phyloP scores from a whole-genome alignment of 2,797 vertebrate species.

The Lepilemur ruficaudatus region DNA sequence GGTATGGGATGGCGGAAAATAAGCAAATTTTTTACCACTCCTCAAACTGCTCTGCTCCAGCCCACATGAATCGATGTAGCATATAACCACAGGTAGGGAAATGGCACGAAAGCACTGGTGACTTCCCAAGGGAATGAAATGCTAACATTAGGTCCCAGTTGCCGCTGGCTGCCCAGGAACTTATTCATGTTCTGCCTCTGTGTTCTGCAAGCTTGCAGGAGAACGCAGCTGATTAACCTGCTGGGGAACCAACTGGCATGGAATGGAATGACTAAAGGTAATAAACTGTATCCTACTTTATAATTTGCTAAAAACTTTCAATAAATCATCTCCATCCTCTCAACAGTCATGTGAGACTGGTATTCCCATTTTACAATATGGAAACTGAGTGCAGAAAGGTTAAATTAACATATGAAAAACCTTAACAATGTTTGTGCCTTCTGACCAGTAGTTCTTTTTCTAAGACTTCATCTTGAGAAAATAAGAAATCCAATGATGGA shows the following conservation, averaged over 20 bases:
- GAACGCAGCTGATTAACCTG: not conserved
- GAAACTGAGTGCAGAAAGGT: not conserved
- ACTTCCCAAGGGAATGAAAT: not conserved
- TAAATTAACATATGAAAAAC: not conserved
- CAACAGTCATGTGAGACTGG: not conserved
- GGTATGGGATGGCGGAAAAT: not conserved
- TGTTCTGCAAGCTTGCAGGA: not conserved
- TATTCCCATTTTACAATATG: not conserved
- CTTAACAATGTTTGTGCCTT: not conserved
- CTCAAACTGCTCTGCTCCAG: not conserved
- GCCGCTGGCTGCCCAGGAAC: not conserved
- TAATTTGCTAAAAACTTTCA: not conserved
- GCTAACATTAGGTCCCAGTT: not conserved
- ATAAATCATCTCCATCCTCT: not conserved
- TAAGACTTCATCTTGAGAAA: conserved; percentile 36
- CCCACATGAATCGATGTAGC: not conserved
- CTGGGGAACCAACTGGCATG: not conserved
- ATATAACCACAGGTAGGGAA: not conserved
- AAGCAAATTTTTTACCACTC: not conserved
- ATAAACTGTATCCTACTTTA: not conserved
- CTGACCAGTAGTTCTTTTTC: not conserved
- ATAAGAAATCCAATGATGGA: not conserved
- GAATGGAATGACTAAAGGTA: not conserved
- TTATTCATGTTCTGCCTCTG: not conserved
- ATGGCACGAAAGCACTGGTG: not conserved